Percentiles rank a stretch among this genome's conserved stretches.
phyloP scores from a whole-genome alignment of 2,888 invertebrate genomes.

The Brassicogethes aeneus region DNA sequence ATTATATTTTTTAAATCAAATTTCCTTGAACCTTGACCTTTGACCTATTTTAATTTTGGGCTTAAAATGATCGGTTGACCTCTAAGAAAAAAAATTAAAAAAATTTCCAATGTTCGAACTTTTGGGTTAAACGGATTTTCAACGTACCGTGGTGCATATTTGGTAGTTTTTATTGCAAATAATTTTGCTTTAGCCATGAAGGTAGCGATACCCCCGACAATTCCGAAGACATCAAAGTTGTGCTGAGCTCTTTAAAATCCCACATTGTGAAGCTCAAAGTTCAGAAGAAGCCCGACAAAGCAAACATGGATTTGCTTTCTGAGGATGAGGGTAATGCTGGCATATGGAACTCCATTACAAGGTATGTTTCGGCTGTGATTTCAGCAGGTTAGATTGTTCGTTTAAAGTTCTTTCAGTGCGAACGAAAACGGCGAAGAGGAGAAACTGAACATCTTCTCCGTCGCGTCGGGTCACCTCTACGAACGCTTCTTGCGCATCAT shows the following conservation, averaged over 20 bases:
- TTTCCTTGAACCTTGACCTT: no score
- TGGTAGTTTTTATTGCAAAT: not conserved
- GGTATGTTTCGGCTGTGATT: conserved; percentile 42
- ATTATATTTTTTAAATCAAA: no score
- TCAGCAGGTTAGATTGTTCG: conserved; percentile 1
- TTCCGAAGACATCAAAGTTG: conserved; percentile 64
- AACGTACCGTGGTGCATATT: no score
- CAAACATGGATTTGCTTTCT: conserved; percentile 74
- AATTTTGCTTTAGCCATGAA: conserved; percentile 63
- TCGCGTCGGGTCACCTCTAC: conserved; percentile 97
- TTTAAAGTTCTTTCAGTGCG: conserved; percentile 50
- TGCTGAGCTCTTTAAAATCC: conserved; percentile 76
- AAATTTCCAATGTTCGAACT: no score
- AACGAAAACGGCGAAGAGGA: conserved; percentile 64
- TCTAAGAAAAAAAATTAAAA: no score
- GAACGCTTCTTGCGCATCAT: conserved; percentile 95
- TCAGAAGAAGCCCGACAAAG: conserved; percentile 83
- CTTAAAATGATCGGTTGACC: no score
- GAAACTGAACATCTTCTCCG: conserved; percentile 92
- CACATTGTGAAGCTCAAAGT: conserved; percentile 89
- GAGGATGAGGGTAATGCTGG: conserved; percentile 70
- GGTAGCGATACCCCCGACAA: conserved; percentile 64
- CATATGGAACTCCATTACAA: conserved; percentile 92
- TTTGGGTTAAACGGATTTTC: no score
- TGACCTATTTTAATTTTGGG: no score